Evolutionary conservation across 2,888 invertebrate genomes (phyloP), one percentile per base, ranked within the genome.

Genomic region (Drosophila infuscata): DNA sequence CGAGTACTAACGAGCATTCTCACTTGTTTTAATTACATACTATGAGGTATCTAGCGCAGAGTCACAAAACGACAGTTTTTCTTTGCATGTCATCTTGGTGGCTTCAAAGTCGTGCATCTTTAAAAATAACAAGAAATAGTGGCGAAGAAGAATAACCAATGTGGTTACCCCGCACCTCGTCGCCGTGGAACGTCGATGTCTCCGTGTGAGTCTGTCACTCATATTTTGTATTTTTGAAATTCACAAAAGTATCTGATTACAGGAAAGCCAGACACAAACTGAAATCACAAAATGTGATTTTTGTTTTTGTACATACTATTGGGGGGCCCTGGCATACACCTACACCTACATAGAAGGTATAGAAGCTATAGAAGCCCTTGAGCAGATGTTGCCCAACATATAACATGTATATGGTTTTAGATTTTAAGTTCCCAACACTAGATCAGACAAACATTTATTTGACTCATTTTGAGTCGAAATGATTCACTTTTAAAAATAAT

Each of bases 211-310:
- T 72, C 88, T 87, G 81, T 81, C 90, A 90, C 81, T 90, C 90
- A 90, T 83, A 90, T 91, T 90, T 79, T 83, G 83, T 86, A 80
- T 83, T 83, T 86, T 84, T 73, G 78, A 86, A 90, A 90, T 86
- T 90, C 89, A 88, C 82, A 90, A 90, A 90, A 91, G 87, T 91
- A 90, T 90, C 90, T 75, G 70, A 81, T 90, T 87, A 91, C 90
- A 90, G 90, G 90, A 91, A 90, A 91, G 81, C 82, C 73, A 83
- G 80, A 84, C 79, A 87, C 87, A 87, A 83, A 85, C 88, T 87
- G 89, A 89, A 89, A 87, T 90, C 87, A 88, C 91, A 86, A 86
- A 86, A 82, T 87, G 71, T 89, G 81, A 84, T 87, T 89, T 52
- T 58, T 59, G 29, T 51, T 67, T 32, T 56, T 51, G 62, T 67